These are phyloP conservation scores for Aradus depressus DNA, from an alignment of 2,888 invertebrate genomes.

Conservation along the genomic window DNA sequence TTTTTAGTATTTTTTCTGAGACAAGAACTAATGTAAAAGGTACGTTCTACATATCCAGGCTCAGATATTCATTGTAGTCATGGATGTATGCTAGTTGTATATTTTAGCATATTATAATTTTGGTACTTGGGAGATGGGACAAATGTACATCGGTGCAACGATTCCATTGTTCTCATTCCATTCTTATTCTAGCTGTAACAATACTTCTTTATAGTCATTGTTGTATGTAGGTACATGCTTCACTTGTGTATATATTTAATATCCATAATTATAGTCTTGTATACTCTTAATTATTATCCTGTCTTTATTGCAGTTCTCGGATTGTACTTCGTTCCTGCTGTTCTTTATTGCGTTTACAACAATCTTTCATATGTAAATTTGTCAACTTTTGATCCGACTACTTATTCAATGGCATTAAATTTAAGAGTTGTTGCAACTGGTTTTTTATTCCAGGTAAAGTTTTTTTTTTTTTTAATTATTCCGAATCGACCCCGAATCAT, in stretches of 20 bases:
- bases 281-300: constrained; percentile 26
- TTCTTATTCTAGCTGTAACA: no score
- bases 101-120: no score
- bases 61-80: neutral
- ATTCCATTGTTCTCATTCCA: no score
- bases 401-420: constrained; percentile 81
- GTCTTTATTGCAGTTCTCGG: constrained; percentile 54
- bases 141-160: no score
- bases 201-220: no score
- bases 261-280: no score
- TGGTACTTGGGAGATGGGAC: no score
- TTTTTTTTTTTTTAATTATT: constrained; percentile 3
- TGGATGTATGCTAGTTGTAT: no score
- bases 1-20: constrained; percentile 32
- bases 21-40: constrained; percentile 34
- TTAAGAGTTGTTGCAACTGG: constrained; percentile 87
- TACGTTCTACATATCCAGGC: constrained; percentile 25
- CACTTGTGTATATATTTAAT: no score
- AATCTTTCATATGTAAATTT: constrained; percentile 86
- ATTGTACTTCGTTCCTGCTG: constrained; percentile 80
- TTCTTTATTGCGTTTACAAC: constrained; percentile 87
- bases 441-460: constrained; percentile 72
- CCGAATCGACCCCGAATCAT: no score
- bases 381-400: constrained; percentile 85
- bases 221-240: no score